Conservation (phyloP, 2,888 invertebrate species). For the Scaptomyza polygonia region DNA sequence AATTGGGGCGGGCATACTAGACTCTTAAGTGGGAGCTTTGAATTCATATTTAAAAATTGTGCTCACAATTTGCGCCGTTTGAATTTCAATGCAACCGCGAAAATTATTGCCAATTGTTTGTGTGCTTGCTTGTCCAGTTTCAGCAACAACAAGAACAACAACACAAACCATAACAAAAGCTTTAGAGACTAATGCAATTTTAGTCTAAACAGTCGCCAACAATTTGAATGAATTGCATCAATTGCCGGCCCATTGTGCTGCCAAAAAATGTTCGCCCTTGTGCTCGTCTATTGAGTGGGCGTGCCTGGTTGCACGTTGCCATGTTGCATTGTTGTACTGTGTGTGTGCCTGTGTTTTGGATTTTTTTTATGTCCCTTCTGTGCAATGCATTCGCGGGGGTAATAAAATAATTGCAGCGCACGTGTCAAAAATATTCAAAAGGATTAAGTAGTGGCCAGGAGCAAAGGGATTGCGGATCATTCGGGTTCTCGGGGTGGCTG, state of each 20-base stretch:
- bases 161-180: conserved; percentile 43
- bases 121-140: conserved; percentile 61
- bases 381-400: conserved; percentile 62
- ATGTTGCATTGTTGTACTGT: conserved; percentile 24
- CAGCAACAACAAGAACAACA: conserved; percentile 15
- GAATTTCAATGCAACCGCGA: conserved; percentile 78
- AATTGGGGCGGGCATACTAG: conserved; percentile 43
- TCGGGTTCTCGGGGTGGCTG: conserved; percentile 14
- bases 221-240: conserved; percentile 80
- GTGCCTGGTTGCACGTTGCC: conserved; percentile 51
- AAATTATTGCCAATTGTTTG: conserved; percentile 83
- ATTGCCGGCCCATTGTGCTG: conserved; percentile 75
- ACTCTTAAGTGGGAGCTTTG: conserved; percentile 25
- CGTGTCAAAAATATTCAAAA: conserved; percentile 82
- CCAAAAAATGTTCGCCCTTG: conserved; percentile 19
- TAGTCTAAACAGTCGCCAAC: conserved; percentile 77
- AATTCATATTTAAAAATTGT: conserved; percentile 53
- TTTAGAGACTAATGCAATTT: conserved; percentile 73
- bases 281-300: conserved; percentile 49
- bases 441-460: conserved; percentile 58
- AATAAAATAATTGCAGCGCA: conserved; percentile 83
- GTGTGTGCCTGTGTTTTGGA: conserved; percentile 12
- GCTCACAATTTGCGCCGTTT: conserved; percentile 65
- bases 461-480: neutral
- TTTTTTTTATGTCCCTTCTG: conserved; percentile 36